A percentile compares a stretch with the other conserved stretches of the same genome.
phyloP scores from a whole-genome alignment of 2,113 vertebrate genomes.

The Morone saxatilis region DNA sequence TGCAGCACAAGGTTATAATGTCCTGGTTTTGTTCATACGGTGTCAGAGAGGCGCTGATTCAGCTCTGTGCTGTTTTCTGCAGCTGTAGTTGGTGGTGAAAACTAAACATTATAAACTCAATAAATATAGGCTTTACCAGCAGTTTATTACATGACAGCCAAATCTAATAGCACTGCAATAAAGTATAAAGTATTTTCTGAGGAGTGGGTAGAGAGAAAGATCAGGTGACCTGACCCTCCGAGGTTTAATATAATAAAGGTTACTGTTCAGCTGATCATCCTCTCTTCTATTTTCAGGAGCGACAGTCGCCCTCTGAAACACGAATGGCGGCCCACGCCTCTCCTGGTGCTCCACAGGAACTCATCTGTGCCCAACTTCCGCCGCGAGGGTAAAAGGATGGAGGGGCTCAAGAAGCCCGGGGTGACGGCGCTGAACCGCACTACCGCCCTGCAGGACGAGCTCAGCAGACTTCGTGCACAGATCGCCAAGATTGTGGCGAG shows the following conservation, averaged over 20 bases:
- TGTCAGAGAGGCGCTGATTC: neutral
- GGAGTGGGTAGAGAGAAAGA: neutral
- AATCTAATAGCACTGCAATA: neutral
- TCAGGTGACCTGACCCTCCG: neutral
- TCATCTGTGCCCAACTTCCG: constrained; percentile 98
- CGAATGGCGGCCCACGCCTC: constrained; percentile 96
- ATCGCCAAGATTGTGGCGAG: constrained; percentile 95
- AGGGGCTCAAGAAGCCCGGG: constrained; percentile 93
- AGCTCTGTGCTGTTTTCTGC: neutral
- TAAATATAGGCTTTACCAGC: accelerated
- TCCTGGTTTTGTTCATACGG: neutral
- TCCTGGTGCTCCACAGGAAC: constrained; percentile 96
- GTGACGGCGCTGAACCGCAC: constrained; percentile 93
- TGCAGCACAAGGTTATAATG: neutral
- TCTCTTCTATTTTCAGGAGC: constrained; percentile 83
- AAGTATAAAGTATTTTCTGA: neutral
- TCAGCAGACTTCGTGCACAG: constrained; percentile 93
- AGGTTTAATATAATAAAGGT: neutral
- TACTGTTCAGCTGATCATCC: neutral
- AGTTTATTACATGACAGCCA: neutral
- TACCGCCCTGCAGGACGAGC: constrained; percentile 95
- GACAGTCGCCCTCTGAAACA: constrained; percentile 95
- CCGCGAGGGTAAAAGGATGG: constrained; percentile 92
- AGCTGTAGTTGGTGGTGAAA: neutral
- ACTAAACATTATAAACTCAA: neutral